Evolutionary conservation across 1,140 invertebrate species (phyloP), one percentile per base, ranked within the genome.

Genomic region (Drosophila nasuta): DNA sequence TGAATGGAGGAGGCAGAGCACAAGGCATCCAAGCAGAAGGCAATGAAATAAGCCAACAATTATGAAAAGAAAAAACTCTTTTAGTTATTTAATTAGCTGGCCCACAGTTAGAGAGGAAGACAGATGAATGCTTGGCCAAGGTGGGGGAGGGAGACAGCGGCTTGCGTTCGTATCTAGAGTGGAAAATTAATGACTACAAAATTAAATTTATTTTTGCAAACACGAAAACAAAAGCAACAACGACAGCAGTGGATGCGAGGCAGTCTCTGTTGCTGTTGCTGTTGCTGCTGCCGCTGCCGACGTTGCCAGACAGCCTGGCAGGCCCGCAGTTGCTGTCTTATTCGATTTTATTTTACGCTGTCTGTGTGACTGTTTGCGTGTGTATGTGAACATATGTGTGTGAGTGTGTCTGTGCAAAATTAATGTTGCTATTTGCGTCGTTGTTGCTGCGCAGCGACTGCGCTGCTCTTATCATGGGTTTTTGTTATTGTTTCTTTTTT

Each of bases 201-300:
- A 88, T 87, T 88, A 87, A 87, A 87, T 88, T 88, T 88, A 88
- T 87, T 75, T 87, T 89, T 87, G 80, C 80, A 88, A 87, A 88
- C 63, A 57, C 51, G 63, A 57, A 48, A 64, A 66, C 68, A 63
- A 51, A 41, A 63, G 33, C 57, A 69, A 51, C 33, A 70, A 57
- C 62, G 69, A 35, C 67, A 69, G 56, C 68, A 75, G 65, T 25
- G 71, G 48, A 49, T 46, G 60, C 56, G 58, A 59, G 68, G 56
- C 60, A 65, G 64, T 54, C 66, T 71, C 80, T 73, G 77, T 10
- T 10, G 35, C 35, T 8, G 77, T 10, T 10, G 35, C 35, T 8
- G 30, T 7, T 33, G 13, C 13, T 13, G 13, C 20, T 3, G 75
- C 80, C 70, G 77, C 8, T 10, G 35, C 35, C 8, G 33, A 5